A percentile compares a stretch with the other conserved stretches of the same genome.
Evolutionary conservation across 2,797 vertebrate species (phyloP).

Genomic region (Coccyzus lansbergi): DNA sequence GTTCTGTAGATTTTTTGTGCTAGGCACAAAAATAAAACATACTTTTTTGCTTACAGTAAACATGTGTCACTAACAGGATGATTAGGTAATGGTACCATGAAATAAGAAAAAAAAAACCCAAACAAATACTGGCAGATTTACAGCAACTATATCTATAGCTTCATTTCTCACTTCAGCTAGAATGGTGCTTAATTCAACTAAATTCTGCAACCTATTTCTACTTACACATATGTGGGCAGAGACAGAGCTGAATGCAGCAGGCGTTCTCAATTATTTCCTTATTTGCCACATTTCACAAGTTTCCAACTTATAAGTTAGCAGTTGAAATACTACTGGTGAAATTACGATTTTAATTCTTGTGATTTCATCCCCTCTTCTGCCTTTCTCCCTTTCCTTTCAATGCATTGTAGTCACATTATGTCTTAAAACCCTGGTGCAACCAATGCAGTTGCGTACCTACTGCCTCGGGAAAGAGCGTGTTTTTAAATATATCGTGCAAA

Average conservation of each 20-base stretch:
- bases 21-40: background rate
- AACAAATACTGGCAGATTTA: background rate
- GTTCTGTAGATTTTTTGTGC: background rate
- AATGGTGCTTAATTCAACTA: slow-evolving; percentile 12
- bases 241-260: background rate
- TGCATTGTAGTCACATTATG: background rate
- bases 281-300: slow-evolving; percentile 4
- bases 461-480: background rate
- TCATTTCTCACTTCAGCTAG: slow-evolving; percentile 13
- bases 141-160: background rate
- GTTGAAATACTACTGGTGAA: background rate
- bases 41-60: background rate
- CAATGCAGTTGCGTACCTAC: background rate
- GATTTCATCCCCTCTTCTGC: background rate
- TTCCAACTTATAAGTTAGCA: background rate
- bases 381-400: background rate
- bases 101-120: background rate
- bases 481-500: background rate
- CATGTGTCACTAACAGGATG: background rate
- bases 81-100: background rate
- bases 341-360: accelerated
- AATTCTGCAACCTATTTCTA: background rate
- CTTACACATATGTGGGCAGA: background rate
- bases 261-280: background rate
- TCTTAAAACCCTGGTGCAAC: background rate